Base-by-base conservation (phyloP, 2,113 vertebrate species). In the Nycticebus coucang region DNA sequence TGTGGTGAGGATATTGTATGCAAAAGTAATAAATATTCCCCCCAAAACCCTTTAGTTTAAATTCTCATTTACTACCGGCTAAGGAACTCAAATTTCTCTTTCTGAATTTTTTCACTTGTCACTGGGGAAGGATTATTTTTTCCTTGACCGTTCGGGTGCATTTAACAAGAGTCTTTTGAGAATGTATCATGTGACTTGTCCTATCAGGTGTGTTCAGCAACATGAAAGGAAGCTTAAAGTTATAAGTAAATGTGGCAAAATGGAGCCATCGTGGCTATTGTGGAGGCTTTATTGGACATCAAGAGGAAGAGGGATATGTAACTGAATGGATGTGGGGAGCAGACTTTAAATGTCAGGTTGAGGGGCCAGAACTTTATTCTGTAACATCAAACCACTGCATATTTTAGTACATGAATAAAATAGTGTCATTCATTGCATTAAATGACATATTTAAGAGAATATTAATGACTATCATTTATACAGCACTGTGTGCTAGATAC, bases 401-500 rank as follows among this genome's bases (percentile, higher is more conserved):
- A 79, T 95, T 88, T 95, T 95, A 94, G 62, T 77, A 35, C 11
- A 4, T 71, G 87, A 91, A 93, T 94, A 97, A 96, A 97, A 95
- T 80, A 94, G 74, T 88, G 80, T 89, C 82, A 87, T 90, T 81
- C 55, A 60, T 71, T 93, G 84, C 92, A 89, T 50, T 66, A 80
- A 89, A 80, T 75, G 92, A 90, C 80, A 92, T 87, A 81, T 79
- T 95, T 93, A 95, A 72, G 55, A 88, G 85, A 92, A 85, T 94
- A 74, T 95, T 83, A 84, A 87, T 78, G 72, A 89, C 24, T 11
- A 90, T 26, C 81, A 71, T 95, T 96, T 87, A 81, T 68, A 89
- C 57, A 87, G 24, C 8, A 64, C 55, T 75, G 10, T 30, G 15
- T 37, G 17, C 33, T 81, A 86, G 80, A 84, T 28, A 69, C 33